Evolutionary conservation across 2,113 vertebrate species (phyloP).

Genomic region (Pituophis catenifer): DNA sequence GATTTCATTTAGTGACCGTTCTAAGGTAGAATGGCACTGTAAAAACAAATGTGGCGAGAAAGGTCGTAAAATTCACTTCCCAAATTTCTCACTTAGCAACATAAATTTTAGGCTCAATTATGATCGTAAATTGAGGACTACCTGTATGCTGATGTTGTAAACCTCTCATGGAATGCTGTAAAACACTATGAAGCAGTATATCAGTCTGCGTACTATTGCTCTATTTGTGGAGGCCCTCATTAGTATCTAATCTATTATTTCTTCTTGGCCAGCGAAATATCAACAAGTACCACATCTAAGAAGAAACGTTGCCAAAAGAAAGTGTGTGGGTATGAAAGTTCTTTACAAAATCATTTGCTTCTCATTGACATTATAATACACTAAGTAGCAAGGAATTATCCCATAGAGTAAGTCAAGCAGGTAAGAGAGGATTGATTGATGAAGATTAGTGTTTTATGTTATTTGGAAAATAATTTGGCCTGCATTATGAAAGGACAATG

Average conservation of each 20-base stretch:
- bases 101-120: too few species aligned
- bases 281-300: not conserved
- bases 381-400: constrained; percentile 30
- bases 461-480: constrained; percentile 23
- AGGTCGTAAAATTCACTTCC: too few species aligned
- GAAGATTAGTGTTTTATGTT: constrained; percentile 33
- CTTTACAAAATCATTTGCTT: constrained; percentile 50
- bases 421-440: constrained; percentile 10
- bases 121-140: too few species aligned
- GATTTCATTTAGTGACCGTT: too few species aligned
- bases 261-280: not conserved
- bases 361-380: constrained; percentile 35
- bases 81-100: too few species aligned
- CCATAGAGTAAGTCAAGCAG: constrained; percentile 31
- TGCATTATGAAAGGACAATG: constrained; percentile 23
- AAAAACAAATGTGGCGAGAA: too few species aligned
- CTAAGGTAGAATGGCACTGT: too few species aligned
- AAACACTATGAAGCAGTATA: not conserved
- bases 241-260: not conserved
- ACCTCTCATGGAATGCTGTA: not conserved
- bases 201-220: not conserved
- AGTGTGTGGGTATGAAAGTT: not conserved
- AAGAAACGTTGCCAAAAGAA: constrained; percentile 5
- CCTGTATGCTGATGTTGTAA: too few species aligned
- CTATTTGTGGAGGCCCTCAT: not conserved